Percentiles rank a stretch among this genome's conserved stretches.
phyloP scores from a whole-genome alignment of 2,888 invertebrate genomes.

The Drosophila cracens region DNA sequence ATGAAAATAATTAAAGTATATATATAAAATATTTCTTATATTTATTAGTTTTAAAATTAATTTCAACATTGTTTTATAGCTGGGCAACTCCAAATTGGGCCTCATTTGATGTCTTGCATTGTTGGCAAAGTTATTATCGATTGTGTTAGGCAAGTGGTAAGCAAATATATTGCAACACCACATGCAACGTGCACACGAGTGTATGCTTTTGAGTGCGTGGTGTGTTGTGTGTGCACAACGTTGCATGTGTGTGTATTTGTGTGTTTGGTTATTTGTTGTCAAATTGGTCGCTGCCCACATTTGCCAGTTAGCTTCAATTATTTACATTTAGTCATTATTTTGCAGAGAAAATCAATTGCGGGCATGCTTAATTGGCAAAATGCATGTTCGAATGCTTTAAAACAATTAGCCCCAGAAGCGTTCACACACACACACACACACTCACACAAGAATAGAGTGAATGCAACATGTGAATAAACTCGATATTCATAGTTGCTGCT shows the following conservation, averaged over 20 bases:
- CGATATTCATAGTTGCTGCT: conserved; percentile 15
- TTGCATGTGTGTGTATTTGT: not conserved
- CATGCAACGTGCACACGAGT: conserved; percentile 3
- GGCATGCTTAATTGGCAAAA: conserved; percentile 76
- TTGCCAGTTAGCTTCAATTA: conserved; percentile 54
- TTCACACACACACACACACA: conserved; percentile 14
- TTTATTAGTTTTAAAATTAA: not conserved
- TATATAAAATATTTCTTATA: not conserved
- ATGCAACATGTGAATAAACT: conserved; percentile 18
- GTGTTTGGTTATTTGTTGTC: conserved; percentile 37
- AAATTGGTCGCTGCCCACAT: conserved; percentile 40
- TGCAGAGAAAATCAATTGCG: conserved; percentile 59
- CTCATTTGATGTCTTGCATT: not conserved
- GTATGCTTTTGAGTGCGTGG: not conserved
- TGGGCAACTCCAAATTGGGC: conserved; percentile 9
- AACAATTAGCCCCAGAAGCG: conserved; percentile 66
- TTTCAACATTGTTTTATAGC: not conserved
- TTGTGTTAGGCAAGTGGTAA: conserved; percentile 3
- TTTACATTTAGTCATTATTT: conserved; percentile 73
- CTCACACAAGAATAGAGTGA: conserved; percentile 22
- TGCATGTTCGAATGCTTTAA: conserved; percentile 69
- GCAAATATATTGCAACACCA: conserved; percentile 19
- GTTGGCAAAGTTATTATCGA: conserved; percentile 6
- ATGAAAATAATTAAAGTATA: not conserved
- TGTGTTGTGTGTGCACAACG: conserved; percentile 1